Conservation (phyloP, 2,113 vertebrate species). For the Dendropsophus ebraccatus region DNA sequence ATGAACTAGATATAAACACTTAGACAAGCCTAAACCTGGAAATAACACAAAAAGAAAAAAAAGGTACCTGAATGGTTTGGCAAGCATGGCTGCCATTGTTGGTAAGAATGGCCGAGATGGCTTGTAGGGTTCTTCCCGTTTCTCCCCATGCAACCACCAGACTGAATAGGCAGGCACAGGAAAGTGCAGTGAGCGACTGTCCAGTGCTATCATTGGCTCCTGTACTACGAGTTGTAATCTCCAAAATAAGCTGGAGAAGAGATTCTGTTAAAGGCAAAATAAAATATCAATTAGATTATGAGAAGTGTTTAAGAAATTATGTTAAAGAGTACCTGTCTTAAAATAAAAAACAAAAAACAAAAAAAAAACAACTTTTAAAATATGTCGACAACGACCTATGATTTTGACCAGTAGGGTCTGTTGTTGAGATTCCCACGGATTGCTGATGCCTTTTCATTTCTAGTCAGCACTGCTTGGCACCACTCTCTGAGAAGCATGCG, state of each 20-base stretch:
- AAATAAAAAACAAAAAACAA: no score
- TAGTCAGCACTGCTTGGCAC: no score
- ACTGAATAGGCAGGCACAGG: conserved; percentile 98
- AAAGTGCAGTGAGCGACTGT: conserved; percentile 93
- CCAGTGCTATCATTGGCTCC: conserved; percentile 93
- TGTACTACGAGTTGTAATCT: conserved; percentile 95
- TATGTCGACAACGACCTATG: no score
- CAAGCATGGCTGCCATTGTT: conserved; percentile 98
- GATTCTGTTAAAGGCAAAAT: conserved; percentile 79
- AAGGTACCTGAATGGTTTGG: conserved; percentile 94
- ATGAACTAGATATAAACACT: not conserved
- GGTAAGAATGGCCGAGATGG: conserved; percentile 96
- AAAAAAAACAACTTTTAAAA: no score
- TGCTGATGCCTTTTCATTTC: no score
- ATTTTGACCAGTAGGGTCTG: no score
- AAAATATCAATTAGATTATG: not conserved
- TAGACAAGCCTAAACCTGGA: conserved; percentile 1
- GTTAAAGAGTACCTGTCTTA: no score
- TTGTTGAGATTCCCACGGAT: no score
- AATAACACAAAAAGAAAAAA: conserved; percentile 17
- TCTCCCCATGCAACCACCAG: conserved; percentile 98
- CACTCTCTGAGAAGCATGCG: no score
- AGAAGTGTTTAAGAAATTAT: no score
- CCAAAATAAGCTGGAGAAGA: conserved; percentile 93
- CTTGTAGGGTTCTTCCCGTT: conserved; percentile 94